Conservation (phyloP, 2,888 invertebrate species). For the Drosophila aldrichi region DNA sequence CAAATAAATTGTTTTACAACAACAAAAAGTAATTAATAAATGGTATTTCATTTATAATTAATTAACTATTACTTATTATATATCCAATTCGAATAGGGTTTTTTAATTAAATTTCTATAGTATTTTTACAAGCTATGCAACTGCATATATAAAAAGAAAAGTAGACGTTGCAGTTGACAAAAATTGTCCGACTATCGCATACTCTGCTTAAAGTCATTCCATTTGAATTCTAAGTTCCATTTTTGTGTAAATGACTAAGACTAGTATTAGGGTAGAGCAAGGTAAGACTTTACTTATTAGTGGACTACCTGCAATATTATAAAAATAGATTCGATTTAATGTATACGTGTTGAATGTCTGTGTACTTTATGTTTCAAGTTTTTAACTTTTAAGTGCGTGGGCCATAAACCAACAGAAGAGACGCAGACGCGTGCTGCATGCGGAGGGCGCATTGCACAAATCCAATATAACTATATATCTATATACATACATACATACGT, state of each 20-base stretch:
- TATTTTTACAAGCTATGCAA: constrained; percentile 1
- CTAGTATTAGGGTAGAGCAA: neutral
- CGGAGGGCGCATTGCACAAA: constrained; percentile 9
- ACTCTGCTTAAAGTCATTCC: neutral
- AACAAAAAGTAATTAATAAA: neutral
- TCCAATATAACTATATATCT: constrained; percentile 3
- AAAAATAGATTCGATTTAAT: neutral
- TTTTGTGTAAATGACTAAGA: neutral
- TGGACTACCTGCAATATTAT: neutral
- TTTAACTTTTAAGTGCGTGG: constrained; percentile 6
- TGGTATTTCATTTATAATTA: neutral
- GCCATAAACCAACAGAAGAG: neutral
- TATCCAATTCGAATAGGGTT: neutral
- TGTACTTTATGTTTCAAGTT: constrained; percentile 3
- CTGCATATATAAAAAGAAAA: constrained; percentile 3
- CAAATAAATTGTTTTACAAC: neutral
- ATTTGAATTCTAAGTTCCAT: neutral
- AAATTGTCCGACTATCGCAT: neutral
- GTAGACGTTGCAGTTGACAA: neutral
- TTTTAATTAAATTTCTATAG: neutral
- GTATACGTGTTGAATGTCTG: neutral
- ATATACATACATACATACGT: too few species aligned
- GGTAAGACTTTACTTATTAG: neutral
- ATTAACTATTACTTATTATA: neutral
- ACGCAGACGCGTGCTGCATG: neutral